These are phyloP conservation scores for Erebia ligea DNA, from an alignment of 2,888 invertebrate species.

Conservation along the genomic window DNA sequence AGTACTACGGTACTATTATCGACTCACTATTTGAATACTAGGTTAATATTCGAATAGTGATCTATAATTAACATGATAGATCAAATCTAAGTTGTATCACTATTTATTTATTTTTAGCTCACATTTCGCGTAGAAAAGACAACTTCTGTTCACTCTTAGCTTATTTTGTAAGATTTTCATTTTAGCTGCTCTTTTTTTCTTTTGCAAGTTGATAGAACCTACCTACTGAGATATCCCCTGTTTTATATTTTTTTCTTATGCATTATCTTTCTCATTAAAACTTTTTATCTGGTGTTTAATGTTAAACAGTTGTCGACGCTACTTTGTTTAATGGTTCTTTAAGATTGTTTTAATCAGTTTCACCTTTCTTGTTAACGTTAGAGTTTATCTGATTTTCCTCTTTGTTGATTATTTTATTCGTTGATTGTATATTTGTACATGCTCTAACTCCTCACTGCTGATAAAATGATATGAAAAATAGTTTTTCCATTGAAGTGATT, in stretches of 20 bases:
- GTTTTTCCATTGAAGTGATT: too few species aligned
- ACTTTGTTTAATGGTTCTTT: constrained; percentile 30
- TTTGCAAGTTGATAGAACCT: constrained; percentile 15
- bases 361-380: constrained; percentile 25
- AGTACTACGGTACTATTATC: too few species aligned
- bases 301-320: constrained; percentile 24
- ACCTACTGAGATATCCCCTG: not conserved
- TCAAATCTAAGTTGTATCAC: not conserved
- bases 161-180: constrained; percentile 4
- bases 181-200: not conserved
- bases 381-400: constrained; percentile 17
- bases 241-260: constrained; percentile 21
- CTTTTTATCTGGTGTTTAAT: constrained; percentile 27
- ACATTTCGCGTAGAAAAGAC: not conserved
- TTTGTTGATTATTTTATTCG: not conserved
- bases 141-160: not conserved
- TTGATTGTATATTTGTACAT: not conserved
- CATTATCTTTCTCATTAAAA: constrained; percentile 37
- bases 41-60: too few species aligned
- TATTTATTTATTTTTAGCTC: not conserved
- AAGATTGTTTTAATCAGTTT: constrained; percentile 31
- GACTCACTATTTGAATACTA: too few species aligned
- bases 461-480: too few species aligned
- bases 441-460: too few species aligned
- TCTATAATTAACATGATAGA: too few species aligned